A percentile compares a stretch with the other conserved stretches of the same genome.
Conservation (phyloP, 37 sponge, comb jelly and placozoan genomes). For the Ephydatia muelleri region DNA sequence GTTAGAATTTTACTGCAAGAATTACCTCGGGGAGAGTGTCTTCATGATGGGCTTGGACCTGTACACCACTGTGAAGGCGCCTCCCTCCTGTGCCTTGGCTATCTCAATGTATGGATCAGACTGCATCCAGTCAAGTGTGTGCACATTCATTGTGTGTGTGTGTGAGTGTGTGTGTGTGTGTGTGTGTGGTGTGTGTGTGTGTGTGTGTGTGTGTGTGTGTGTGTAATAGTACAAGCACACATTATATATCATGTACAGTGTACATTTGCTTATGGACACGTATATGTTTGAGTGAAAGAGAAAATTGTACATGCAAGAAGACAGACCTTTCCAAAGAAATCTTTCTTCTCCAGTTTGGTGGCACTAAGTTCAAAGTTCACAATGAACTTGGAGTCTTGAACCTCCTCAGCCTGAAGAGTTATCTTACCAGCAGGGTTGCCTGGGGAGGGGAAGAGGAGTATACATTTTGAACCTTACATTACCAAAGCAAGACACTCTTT, state of each 20-base stretch:
- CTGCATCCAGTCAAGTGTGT: constrained; percentile 23
- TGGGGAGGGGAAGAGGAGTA: neutral
- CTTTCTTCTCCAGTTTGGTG: constrained; percentile 89
- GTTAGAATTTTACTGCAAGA: too few species aligned
- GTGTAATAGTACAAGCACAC: neutral
- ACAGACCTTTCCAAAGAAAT: constrained; percentile 94
- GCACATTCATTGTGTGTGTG: neutral
- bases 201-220: neutral
- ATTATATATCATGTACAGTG: neutral
- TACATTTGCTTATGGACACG: neutral
- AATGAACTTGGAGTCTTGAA: constrained; percentile 74
- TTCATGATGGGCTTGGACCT: constrained; percentile 73
- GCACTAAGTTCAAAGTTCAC: constrained; percentile 70
- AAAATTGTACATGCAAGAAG: too few species aligned
- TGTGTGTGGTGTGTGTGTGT: neutral
- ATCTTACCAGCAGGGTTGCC: constrained; percentile 69
- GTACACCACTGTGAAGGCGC: constrained; percentile 69
- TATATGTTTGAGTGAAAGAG: neutral
- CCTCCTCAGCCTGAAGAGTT: constrained; percentile 69
- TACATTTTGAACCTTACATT: too few species aligned
- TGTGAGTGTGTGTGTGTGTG: neutral
- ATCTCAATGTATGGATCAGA: constrained; percentile 96
- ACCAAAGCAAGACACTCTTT: too few species aligned
- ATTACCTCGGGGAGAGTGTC: constrained; percentile 78
- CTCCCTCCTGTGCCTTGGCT: constrained; percentile 76